A percentile compares a stretch with the other conserved stretches of the same genome.
These are phyloP conservation scores for Drosophila kanekoi DNA, from an alignment of 2,888 invertebrate genomes.

Conservation along the genomic window DNA sequence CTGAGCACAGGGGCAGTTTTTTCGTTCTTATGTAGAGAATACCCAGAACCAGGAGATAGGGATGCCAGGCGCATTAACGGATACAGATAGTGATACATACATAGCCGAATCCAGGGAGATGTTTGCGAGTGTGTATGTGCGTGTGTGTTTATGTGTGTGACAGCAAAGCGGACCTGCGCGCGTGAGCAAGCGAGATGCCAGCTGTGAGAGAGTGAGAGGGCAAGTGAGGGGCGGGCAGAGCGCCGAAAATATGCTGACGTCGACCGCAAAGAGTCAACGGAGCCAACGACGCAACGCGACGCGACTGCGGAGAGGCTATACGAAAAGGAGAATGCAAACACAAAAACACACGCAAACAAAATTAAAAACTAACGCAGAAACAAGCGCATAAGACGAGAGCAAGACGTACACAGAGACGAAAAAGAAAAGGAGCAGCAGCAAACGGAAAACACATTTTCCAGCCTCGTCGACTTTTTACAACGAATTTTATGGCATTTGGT, in stretches of 20 bases:
- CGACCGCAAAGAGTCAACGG: conserved; percentile 53
- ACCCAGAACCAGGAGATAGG: conserved; percentile 60
- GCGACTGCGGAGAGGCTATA: conserved; percentile 23
- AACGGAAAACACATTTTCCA: conserved; percentile 80
- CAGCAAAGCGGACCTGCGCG: conserved; percentile 38
- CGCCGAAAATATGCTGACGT: conserved; percentile 48
- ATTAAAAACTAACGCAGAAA: conserved; percentile 43
- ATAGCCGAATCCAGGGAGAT: conserved; percentile 11
- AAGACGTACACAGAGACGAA: conserved; percentile 19
- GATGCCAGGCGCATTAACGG: conserved; percentile 53
- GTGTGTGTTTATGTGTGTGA: conserved; percentile 18
- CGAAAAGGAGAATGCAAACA: conserved; percentile 37
- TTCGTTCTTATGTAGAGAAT: conserved; percentile 42
- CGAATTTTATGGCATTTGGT: conserved; percentile 85
- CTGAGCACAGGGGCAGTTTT: conserved; percentile 56
- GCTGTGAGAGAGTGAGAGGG: conserved; percentile 25
- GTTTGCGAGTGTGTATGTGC: conserved; percentile 6
- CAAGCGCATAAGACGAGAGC: conserved; percentile 23
- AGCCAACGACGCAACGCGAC: conserved; percentile 38
- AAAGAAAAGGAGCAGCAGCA: conserved; percentile 38
- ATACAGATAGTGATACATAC: conserved; percentile 42
- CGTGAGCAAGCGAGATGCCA: conserved; percentile 39
- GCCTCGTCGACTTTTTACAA: conserved; percentile 83
- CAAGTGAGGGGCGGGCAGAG: conserved; percentile 42
- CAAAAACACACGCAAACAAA: conserved; percentile 52